Evolutionary conservation across 2,888 invertebrate genomes (phyloP), one percentile per base, ranked within the genome.

Genomic region (Caenorhabditis zanzibari): DNA sequence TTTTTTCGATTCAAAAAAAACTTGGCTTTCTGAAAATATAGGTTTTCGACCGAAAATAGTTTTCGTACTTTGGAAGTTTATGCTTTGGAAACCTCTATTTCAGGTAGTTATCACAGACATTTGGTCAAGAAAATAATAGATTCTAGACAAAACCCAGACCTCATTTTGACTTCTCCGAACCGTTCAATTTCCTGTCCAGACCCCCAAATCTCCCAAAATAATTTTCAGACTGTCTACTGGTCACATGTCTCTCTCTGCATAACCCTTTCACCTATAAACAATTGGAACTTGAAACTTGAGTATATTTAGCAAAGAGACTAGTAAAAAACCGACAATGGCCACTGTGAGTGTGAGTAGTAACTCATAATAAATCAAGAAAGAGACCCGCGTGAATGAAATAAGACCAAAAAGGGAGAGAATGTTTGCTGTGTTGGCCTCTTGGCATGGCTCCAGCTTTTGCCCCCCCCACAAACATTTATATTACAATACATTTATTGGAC

Each of bases 351-450:
- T 38, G 38, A 38, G 38, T 63, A 79, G 79, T 64, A 71, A 71
- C 79, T 71, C 79, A 79, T 79, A 79, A 79, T 79, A 79, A 79
- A 79, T 79, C 79, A 79, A 41, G 68, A 59, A 56, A 63, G 64
- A 41, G 79, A 63, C 63, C 77, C 79, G 71, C 79, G 71, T 71
- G 63, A 63, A 79, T 79, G 79, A 71, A 79, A 79, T 79, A 71
- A 71, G 63, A 61, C 71, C 63, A 72, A 69, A 66, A 41, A 49
- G 38, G 59, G 26, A 16, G 35, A 47, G 63, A 71, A 64, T 77
- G 69, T 77, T 69, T 69, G 77, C 69, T 6, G 2, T 38, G 66
- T 41, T 76, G 49, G 19, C 32, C 52, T 59, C 19, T 59, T 71
- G 38, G 44, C 38, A 61, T 63, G 49, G 47, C 58, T 69, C 44